Evolutionary conservation across 2,888 invertebrate genomes (phyloP), one percentile per base, ranked within the genome.

Genomic region (Helicoverpa assulta): DNA sequence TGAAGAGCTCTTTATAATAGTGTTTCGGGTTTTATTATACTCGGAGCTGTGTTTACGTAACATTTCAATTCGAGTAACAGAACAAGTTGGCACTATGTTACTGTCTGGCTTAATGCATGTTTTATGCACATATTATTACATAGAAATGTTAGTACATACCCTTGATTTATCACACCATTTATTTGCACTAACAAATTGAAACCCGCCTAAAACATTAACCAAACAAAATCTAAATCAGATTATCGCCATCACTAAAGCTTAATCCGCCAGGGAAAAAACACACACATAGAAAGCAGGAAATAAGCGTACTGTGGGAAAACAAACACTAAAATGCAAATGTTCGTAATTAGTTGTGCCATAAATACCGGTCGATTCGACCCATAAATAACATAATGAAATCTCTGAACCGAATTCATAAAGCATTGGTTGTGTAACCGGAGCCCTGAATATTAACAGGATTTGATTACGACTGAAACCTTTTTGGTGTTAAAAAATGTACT

Each of bases 301-400:
- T 82, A 84, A 82, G 74, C 81, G 75, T 43, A 60, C 61, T 67
- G 78, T 79, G 76, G 81, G 83, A 87, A 91, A 90, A 90, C 86
- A 89, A 89, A 89, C 85, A 89, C 80, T 88, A 87, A 90, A 90
- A 91, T 90, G 89, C 88, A 89, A 91, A 91, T 91, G 84, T 67
- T 85, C 83, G 88, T 91, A 91, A 91, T 92, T 92, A 90, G 86
- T 86, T 81, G 83, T 80, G 78, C 83, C 86, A 89, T 92, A 91
- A 92, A 92, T 90, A 91, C 87, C 81, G 85, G 82, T 86, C 86
- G 84, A 89, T 88, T 85, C 78, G 70, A 78, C 84, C 77, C 86
- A 89, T 93, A 91, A 92, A 92, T 91, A 89, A 90, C 81, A 80
- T 84, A 90, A 88, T 89, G 86, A 87, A 88, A 88, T 89, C 85